Base-by-base conservation (phyloP, 2,797 vertebrate genomes). In the Myotis vivesi region DNA sequence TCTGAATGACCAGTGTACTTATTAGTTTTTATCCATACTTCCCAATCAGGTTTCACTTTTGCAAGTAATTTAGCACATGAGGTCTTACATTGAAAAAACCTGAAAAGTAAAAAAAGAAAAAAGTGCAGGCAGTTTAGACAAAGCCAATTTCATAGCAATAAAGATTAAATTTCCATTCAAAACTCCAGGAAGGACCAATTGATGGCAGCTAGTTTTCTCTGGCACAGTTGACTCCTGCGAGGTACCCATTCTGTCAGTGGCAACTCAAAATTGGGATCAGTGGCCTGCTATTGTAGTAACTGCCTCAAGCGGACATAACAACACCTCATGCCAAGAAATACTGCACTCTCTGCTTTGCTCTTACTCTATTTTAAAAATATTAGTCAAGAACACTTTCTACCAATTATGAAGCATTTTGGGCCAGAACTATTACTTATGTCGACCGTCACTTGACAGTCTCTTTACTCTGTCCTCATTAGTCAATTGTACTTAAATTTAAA, bases 381-480 rank as follows among this genome's bases (percentile, higher is more conserved):
- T 57, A 55, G 87, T 95, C 89, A 90, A 72, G 82, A 46, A 73
- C 0, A 0, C 71, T 94, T 95, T 73, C 55, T 77, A 95, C 77
- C 93, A 94, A 55, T 7, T 95, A 41, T 49, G 19, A 68, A 82
- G 46, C 75, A 25, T 55, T 15, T 38, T 87, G 0, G 4, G 36
- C 66, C 2, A 41, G 92, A 77, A 57, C 36, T 88, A 51, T 90
- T 85, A 75, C 71, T 92, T 64, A 64, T 59, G 94, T 85, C 91
- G 90, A 23, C 92, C 57, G 17, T 66, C 69, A 93, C 76, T 83
- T 95, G 69, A 51, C 11, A 75, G 28, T 41, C 91, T 49, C n/a
- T 55, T 79, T 88, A 49, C 53, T 68, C 64, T 89, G 23, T 82
- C 84, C 75, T 97, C 96, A 95, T 95, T 95, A 92, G 95, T 95